These are phyloP conservation scores for Campylomormyrus numenius DNA, from an alignment of 2,113 vertebrate genomes.

Conservation along the genomic window DNA sequence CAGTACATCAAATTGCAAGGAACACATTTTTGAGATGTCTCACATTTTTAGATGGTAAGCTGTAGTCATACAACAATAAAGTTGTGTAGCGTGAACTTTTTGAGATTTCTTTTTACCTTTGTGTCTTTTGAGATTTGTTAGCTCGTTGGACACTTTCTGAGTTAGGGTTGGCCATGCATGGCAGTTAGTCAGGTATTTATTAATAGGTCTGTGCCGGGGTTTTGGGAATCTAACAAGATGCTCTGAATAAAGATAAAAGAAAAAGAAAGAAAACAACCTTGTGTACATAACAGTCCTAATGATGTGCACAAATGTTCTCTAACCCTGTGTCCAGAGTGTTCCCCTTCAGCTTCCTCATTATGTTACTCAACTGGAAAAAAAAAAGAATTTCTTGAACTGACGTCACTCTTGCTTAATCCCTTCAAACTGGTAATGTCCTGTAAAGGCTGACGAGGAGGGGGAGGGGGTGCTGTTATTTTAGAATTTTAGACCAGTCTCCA, in stretches of 20 bases:
- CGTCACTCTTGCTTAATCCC: constrained; percentile 32
- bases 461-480: constrained; percentile 20
- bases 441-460: background rate
- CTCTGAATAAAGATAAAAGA: background rate
- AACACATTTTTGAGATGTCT: background rate
- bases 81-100: background rate
- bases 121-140: background rate
- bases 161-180: background rate
- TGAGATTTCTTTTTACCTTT: background rate
- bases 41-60: background rate
- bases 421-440: constrained; percentile 30
- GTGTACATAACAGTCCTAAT: background rate
- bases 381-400: constrained; percentile 20
- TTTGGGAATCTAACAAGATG: background rate
- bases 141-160: background rate
- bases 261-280: background rate
- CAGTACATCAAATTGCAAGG: background rate
- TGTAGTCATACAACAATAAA: background rate
- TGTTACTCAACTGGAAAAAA: constrained; percentile 34
- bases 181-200: background rate
- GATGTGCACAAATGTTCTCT: background rate
- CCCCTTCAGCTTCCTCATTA: constrained; percentile 32
- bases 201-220: background rate
- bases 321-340: background rate
- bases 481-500: constrained; percentile 19